Conservation (phyloP, 2,888 invertebrate genomes). For the Drosophila anceps region DNA sequence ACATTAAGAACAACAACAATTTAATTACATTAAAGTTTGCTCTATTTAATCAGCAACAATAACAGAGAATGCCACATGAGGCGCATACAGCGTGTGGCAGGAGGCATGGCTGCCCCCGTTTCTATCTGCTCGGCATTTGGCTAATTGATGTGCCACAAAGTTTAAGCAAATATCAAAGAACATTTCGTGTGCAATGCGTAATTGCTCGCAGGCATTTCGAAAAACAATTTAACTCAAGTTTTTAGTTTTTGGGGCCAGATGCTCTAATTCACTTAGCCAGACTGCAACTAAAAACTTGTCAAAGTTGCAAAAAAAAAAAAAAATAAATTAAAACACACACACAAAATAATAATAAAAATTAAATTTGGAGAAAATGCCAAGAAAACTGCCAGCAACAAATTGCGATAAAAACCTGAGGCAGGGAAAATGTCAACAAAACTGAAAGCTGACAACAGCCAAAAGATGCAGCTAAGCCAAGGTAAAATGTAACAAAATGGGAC, state of each 20-base stretch:
- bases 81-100: neutral
- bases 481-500: neutral
- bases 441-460: conserved; percentile 32
- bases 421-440: conserved; percentile 65
- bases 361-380: conserved; percentile 33
- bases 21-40: conserved; percentile 50
- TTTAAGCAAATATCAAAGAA: conserved; percentile 46
- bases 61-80: conserved; percentile 24
- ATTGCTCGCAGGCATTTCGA: conserved; percentile 49
- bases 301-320: conserved; percentile 20
- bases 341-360: conserved; percentile 39
- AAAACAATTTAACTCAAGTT: conserved; percentile 66
- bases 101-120: neutral
- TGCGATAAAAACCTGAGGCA: conserved; percentile 48
- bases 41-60: conserved; percentile 47
- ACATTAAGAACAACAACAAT: conserved; percentile 31
- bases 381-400: conserved; percentile 58
- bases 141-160: conserved; percentile 54
- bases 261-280: conserved; percentile 61
- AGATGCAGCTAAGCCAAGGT: conserved; percentile 13
- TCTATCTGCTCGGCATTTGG: conserved; percentile 23
- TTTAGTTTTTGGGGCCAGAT: conserved; percentile 55
- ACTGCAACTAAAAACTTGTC: conserved; percentile 55
- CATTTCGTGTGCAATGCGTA: conserved; percentile 22
- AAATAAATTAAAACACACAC: neutral